phyloP scores from a whole-genome alignment of 1,140 invertebrate genomes.

The Atta texana region DNA sequence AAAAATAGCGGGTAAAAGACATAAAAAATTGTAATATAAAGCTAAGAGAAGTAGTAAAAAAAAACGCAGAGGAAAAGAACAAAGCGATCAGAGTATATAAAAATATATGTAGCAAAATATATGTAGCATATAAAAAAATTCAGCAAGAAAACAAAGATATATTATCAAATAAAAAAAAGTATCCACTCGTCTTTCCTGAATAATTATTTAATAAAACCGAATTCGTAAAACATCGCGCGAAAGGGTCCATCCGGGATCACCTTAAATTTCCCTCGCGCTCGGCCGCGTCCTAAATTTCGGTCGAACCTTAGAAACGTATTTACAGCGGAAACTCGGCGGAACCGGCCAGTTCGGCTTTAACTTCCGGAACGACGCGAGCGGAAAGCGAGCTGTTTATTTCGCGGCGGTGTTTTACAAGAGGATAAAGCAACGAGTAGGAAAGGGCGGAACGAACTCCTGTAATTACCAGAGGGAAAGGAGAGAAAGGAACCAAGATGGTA shows the following conservation, averaged over 20 bases:
- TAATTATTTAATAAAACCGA: slow-evolving; percentile 21
- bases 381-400: slow-evolving; percentile 58
- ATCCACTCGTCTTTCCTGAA: neutral
- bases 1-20: slow-evolving; percentile 20
- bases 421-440: slow-evolving; percentile 54
- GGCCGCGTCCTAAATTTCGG: slow-evolving; percentile 59
- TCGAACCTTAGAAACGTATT: slow-evolving; percentile 55
- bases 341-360: slow-evolving; percentile 50
- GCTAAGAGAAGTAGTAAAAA: slow-evolving; percentile 3
- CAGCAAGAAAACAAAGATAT: neutral
- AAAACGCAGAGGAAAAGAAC: neutral
- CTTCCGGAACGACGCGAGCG: slow-evolving; percentile 57
- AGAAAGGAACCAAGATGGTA: slow-evolving; percentile 1
- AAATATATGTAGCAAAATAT: neutral
- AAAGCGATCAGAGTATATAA: neutral
- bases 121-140: neutral
- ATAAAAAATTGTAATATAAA: slow-evolving; percentile 30
- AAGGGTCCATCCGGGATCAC: neutral
- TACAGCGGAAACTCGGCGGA: slow-evolving; percentile 56
- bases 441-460: slow-evolving; percentile 19
- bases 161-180: too few relatives aligned
- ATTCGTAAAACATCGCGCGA: neutral
- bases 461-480: slow-evolving; percentile 52
- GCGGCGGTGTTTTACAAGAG: slow-evolving; percentile 51
- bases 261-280: slow-evolving; percentile 42